Percentiles rank a stretch among this genome's conserved stretches.
phyloP scores from a whole-genome alignment of 2,113 vertebrate species.

The Nipponia nippon region DNA sequence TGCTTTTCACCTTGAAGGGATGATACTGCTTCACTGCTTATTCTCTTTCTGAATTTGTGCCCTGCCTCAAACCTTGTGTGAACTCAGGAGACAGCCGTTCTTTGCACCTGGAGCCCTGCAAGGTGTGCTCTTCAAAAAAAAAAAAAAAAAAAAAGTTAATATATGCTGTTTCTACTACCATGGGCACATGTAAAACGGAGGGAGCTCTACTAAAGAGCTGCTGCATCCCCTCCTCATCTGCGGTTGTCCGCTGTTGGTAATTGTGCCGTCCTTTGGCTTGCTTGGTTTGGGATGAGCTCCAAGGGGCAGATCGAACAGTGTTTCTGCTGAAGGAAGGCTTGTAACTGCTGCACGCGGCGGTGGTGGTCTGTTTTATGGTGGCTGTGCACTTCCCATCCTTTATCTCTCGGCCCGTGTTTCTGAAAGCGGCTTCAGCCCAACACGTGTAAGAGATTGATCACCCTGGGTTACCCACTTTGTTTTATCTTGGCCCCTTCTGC shows the following conservation, averaged over 20 bases:
- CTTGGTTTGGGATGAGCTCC: not conserved
- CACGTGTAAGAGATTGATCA: not conserved
- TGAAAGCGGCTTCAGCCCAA: not conserved
- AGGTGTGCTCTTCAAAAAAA: not conserved
- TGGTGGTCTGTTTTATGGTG: not conserved
- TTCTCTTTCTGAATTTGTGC: not conserved
- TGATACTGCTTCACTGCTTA: not conserved
- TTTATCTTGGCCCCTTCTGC: not conserved
- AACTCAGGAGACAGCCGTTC: not conserved
- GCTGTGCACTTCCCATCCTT: not conserved
- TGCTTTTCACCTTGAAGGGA: not conserved
- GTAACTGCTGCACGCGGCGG: not conserved
- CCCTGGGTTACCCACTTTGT: not conserved
- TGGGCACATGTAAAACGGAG: not conserved
- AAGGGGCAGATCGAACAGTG: not conserved
- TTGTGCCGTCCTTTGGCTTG: not conserved
- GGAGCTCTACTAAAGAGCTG: not conserved
- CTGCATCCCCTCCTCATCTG: not conserved
- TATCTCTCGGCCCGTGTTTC: not conserved
- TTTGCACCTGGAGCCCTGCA: not conserved
- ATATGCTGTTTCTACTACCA: not conserved
- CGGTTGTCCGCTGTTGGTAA: not conserved
- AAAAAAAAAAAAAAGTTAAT: fast-evolving
- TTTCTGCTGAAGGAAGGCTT: not conserved
- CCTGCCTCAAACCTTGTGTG: not conserved